Evolutionary conservation across 2,797 vertebrate genomes (phyloP).

Genomic region (Epinephelus coioides): DNA sequence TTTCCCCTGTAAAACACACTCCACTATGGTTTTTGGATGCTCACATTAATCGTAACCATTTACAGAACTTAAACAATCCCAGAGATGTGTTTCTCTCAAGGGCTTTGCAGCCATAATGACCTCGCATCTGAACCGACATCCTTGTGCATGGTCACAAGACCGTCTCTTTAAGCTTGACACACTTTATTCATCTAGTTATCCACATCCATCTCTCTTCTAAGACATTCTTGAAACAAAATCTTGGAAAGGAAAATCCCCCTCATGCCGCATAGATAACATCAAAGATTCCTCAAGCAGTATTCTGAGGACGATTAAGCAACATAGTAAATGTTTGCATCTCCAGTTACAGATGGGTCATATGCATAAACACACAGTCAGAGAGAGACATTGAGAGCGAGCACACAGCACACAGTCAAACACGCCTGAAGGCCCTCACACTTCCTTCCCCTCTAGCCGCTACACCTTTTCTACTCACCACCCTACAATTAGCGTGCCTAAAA

Average conservation of each 20-base stretch:
- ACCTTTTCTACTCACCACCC: constrained; percentile 83
- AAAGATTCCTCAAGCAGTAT: constrained; percentile 30
- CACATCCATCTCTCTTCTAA: constrained; percentile 40
- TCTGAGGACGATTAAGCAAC: constrained; percentile 12
- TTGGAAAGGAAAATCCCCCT: constrained; percentile 34
- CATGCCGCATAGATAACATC: constrained; percentile 34
- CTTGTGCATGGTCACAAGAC: constrained; percentile 69
- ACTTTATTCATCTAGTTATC: constrained; percentile 60
- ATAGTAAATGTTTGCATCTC: constrained; percentile 43
- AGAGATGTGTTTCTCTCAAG: constrained; percentile 58
- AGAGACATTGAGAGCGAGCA: constrained; percentile 30
- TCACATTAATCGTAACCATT: constrained; percentile 59
- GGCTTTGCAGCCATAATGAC: constrained; percentile 57
- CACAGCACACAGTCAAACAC: constrained; percentile 71
- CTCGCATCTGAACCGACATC: constrained; percentile 68
- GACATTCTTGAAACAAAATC: constrained; percentile 45
- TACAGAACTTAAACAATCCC: constrained; percentile 42
- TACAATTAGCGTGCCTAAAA: constrained; percentile 85
- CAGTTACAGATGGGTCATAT: constrained; percentile 28
- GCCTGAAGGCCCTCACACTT: constrained; percentile 79
- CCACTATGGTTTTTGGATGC: constrained; percentile 18
- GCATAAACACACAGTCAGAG: constrained; percentile 21
- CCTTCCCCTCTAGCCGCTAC: constrained; percentile 79
- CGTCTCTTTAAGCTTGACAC: constrained; percentile 62
- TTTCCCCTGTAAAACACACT: constrained; percentile 11